Conservation (phyloP, 2,888 invertebrate species). For the Masnerella sp. region DNA sequence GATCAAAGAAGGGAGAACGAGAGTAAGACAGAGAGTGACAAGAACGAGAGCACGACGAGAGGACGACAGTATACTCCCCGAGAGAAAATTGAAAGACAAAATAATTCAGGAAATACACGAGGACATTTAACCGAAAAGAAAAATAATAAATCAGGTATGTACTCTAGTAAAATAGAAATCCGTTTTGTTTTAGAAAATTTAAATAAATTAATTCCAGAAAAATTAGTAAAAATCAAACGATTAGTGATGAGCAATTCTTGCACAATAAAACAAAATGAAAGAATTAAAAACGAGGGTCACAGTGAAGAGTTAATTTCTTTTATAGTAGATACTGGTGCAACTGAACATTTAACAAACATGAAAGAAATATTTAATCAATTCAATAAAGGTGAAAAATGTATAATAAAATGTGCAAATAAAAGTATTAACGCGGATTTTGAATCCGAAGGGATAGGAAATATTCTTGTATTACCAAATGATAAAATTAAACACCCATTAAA, state of each 20-base stretch:
- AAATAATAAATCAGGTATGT: not conserved
- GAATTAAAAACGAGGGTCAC: not conserved
- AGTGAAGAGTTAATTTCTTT: constrained; percentile 3
- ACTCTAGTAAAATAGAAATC: not conserved
- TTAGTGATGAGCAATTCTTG: not conserved
- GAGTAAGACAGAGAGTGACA: not conserved
- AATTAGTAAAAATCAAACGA: not conserved
- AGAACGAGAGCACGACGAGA: not conserved
- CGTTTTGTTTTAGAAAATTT: no score
- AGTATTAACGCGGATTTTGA: constrained; percentile 19
- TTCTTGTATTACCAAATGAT: constrained; percentile 1
- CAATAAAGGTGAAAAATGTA: constrained; percentile 8
- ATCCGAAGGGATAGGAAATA: constrained; percentile 17
- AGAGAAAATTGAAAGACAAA: not conserved
- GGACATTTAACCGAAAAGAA: not conserved
- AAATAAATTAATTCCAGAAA: not conserved
- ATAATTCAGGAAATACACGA: not conserved
- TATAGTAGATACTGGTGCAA: constrained; percentile 38
- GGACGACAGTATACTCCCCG: not conserved
- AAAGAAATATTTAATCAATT: constrained; percentile 24
- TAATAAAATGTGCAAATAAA: constrained; percentile 50
- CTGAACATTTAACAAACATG: constrained; percentile 40
- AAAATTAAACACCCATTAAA: not conserved
- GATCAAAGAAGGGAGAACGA: constrained; percentile 37
- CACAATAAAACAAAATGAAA: not conserved